phyloP scores from a whole-genome alignment of 2,888 invertebrate genomes.

The Beris chalybata region DNA sequence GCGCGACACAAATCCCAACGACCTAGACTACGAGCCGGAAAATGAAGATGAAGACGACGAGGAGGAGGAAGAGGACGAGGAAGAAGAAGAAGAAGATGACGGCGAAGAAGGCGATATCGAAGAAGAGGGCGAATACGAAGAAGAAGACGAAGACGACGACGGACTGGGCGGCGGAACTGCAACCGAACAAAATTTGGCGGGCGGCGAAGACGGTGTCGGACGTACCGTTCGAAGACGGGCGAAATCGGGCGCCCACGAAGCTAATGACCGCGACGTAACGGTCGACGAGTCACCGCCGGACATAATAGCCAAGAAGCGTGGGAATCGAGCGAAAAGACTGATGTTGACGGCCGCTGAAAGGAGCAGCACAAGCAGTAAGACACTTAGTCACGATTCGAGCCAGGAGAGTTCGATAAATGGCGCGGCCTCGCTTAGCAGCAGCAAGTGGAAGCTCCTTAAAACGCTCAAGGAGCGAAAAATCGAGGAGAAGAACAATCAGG shows the following conservation, averaged over 20 bases:
- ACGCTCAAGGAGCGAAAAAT: constrained; percentile 88
- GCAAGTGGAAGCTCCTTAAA: constrained; percentile 89
- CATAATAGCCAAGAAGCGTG: background rate
- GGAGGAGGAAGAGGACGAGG: constrained; percentile 33
- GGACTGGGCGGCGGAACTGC: no score
- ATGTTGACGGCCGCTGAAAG: background rate
- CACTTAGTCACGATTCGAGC: constrained; percentile 50
- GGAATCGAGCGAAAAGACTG: background rate
- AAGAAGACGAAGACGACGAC: background rate
- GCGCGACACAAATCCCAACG: background rate
- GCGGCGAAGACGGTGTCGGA: no score
- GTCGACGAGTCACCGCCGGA: background rate
- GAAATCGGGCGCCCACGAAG: no score
- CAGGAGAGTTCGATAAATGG: constrained; percentile 57
- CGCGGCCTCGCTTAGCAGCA: constrained; percentile 65
- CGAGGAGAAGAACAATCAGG: constrained; percentile 77
- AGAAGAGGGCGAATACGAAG: background rate
- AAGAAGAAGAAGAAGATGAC: constrained; percentile 33
- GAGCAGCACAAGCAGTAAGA: constrained; percentile 15
- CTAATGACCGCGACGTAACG: no score
- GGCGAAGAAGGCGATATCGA: background rate
- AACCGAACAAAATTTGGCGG: no score
- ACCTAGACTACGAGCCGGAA: background rate
- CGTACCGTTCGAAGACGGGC: no score
- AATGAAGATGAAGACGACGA: constrained; percentile 2